Conservation (phyloP, 2,113 vertebrate genomes). For the Epinephelus lanceolatus region DNA sequence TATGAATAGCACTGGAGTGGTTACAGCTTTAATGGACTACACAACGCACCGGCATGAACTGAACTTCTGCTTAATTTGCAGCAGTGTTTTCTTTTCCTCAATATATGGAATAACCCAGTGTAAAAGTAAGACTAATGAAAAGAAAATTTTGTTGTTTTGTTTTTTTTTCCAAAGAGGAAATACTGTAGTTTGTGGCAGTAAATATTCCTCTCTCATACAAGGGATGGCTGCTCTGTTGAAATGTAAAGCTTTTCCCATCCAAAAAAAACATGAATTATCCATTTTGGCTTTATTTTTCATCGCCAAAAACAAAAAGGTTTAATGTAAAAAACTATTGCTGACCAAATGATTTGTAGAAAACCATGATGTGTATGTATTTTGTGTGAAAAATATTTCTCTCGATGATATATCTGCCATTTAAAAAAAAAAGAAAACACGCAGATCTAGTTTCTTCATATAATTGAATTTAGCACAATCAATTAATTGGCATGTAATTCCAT, state of each 20-base stretch:
- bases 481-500: conserved; percentile 55
- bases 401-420: no score
- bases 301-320: not conserved
- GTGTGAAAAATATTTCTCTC: not conserved
- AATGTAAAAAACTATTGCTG: not conserved
- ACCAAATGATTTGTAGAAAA: no score
- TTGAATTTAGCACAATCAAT: conserved; percentile 53
- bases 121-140: not conserved
- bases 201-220: not conserved
- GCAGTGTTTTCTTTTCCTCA: not conserved
- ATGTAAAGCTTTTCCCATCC: not conserved
- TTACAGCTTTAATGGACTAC: conserved; percentile 12
- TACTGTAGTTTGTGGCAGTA: not conserved
- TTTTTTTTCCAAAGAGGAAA: not conserved
- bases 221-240: not conserved
- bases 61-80: conserved; percentile 7
- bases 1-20: not conserved
- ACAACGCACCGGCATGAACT: not conserved
- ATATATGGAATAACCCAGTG: not conserved
- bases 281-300: not conserved
- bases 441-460: not conserved
- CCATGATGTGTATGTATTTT: not conserved
- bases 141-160: not conserved
- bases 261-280: not conserved
- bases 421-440: not conserved